Conservation (phyloP, 2,888 invertebrate species). For the Drosophila sordidapex region DNA sequence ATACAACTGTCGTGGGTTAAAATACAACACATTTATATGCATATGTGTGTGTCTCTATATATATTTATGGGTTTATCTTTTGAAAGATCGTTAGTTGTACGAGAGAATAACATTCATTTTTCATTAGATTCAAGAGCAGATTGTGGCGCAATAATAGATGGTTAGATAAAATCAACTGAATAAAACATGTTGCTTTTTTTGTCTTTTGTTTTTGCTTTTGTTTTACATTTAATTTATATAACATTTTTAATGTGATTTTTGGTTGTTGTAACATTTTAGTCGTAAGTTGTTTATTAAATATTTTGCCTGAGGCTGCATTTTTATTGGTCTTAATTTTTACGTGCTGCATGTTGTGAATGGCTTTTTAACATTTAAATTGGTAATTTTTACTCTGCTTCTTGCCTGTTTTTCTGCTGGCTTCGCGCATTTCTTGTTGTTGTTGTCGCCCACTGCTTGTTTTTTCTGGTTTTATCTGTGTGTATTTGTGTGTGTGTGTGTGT, state of each 20-base stretch:
- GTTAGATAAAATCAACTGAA: slow-evolving; percentile 2
- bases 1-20: slow-evolving; percentile 39
- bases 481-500: slow-evolving; percentile 8
- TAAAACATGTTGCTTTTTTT: not conserved
- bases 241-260: slow-evolving; percentile 22
- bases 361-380: slow-evolving; percentile 78
- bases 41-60: slow-evolving; percentile 7
- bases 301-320: slow-evolving; percentile 63
- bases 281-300: slow-evolving; percentile 20
- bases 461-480: slow-evolving; percentile 37
- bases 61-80: slow-evolving; percentile 50
- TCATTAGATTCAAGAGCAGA: slow-evolving; percentile 54
- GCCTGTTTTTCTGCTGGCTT: slow-evolving; percentile 44
- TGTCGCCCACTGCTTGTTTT: slow-evolving; percentile 73
- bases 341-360: slow-evolving; percentile 60
- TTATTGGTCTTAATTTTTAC: slow-evolving; percentile 74
- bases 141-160: slow-evolving; percentile 12
- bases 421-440: slow-evolving; percentile 45
- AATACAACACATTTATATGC: slow-evolving; percentile 9
- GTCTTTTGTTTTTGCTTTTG: slow-evolving; percentile 5
- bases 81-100: slow-evolving; percentile 62
- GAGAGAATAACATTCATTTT: slow-evolving; percentile 61
- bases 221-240: slow-evolving; percentile 40
- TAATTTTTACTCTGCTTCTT: slow-evolving; percentile 60
- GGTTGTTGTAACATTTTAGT: not conserved